Base-by-base conservation (phyloP, 2,113 vertebrate genomes). In the Sinocyclocheilus grahami region DNA sequence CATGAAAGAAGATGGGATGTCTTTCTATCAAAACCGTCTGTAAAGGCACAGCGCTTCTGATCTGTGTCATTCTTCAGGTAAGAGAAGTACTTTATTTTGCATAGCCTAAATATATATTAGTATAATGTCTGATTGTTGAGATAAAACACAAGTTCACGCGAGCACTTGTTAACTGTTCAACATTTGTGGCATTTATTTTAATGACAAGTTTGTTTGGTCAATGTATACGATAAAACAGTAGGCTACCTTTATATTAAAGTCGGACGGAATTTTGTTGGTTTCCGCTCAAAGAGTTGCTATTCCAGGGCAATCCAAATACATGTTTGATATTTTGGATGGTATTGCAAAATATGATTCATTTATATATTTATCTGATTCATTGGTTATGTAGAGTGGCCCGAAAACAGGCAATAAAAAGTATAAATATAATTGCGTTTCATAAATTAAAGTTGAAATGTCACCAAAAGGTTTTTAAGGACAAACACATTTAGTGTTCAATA, bases 1-100 rank as follows among this genome's bases (percentile, higher is more conserved):
- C 20, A 1, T 20, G n/a, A 33, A 8, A 12, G 22, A 82, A 82
- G 48, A 82, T 82, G 81, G 81, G 80, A 51, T 22, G 14, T 69
- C 1, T 82, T 53, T 30, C 39, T 22, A 30, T 51, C n/a, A 69
- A 24, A 82, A 69, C 81, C 5, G 16, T 14, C 0, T 69, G 63
- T 12, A 69, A 53, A n/a, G 42, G 14, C 27, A 33, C 48, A 7
- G 63, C 42, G 46, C 27, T 82, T 53, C 42, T 82, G 63, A 33
- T 82, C 6, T 33, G 12, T 71, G 46, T 82, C 81, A 55, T 71
- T 53, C 27, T 82, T 30, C 63, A 14, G 80, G 80, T 82, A 37
- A 71, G 46, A 42, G 3, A n/a, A 1, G 18, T 12, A 39, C 33
- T 71, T 6, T 74, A n/a, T n/a, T 74, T 42, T 12, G 20, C 69